A percentile compares a stretch with the other conserved stretches of the same genome.
These are phyloP conservation scores for Nysson spinosus DNA, from an alignment of 2,888 invertebrate species.

Conservation along the genomic window DNA sequence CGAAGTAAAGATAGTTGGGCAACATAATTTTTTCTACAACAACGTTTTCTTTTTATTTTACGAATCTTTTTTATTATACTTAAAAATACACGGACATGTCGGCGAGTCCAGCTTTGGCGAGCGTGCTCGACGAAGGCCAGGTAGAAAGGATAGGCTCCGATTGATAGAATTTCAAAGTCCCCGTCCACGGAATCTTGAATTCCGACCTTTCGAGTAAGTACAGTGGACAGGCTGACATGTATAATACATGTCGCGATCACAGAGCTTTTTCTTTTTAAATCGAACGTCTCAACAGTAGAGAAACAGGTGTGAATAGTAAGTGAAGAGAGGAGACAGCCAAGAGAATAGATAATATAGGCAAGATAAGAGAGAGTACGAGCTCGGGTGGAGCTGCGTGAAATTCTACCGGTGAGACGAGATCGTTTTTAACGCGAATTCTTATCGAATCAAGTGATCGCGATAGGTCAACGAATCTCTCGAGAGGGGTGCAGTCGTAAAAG, in stretches of 20 bases:
- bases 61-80: conserved; percentile 47
- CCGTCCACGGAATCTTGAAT: conserved; percentile 8
- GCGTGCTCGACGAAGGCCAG: conserved; percentile 39
- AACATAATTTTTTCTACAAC: conserved; percentile 15
- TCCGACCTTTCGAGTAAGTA: background rate
- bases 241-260: conserved; percentile 10
- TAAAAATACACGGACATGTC: conserved; percentile 52
- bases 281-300: conserved; percentile 18
- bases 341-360: conserved; percentile 1
- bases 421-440: conserved; percentile 15
- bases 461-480: background rate
- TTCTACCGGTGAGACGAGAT: conserved; percentile 19
- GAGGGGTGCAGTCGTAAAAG: no score
- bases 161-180: conserved; percentile 3
- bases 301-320: background rate
- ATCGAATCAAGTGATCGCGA: conserved; percentile 3
- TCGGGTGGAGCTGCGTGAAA: background rate
- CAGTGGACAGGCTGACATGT: conserved; percentile 6
- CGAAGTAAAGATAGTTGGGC: no score
- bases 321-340: background rate
- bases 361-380: conserved; percentile 6
- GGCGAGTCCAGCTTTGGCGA: conserved; percentile 34
- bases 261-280: conserved; percentile 5
- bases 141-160: conserved; percentile 20
- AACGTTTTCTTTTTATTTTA: conserved; percentile 52